phyloP scores from a whole-genome alignment of 2,797 vertebrate species.

The Tokudaia tokunoshimensis region DNA sequence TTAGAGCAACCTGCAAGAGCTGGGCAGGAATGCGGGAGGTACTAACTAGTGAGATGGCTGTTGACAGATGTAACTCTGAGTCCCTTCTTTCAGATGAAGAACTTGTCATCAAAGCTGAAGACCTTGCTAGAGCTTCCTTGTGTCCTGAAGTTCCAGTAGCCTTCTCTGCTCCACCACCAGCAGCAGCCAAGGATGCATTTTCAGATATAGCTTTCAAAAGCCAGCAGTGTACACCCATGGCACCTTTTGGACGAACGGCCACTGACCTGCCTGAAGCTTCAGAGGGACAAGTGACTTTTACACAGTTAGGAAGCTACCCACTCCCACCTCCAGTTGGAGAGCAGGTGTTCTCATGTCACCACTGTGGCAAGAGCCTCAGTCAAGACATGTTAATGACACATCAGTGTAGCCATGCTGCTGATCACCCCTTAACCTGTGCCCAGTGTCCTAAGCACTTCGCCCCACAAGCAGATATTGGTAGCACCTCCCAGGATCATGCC shows the following conservation, averaged over 20 bases:
- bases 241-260: constrained; percentile 64
- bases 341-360: constrained; percentile 86
- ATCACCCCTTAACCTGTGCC: constrained; percentile 82
- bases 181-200: constrained; percentile 73
- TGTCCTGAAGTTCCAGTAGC: constrained; percentile 67
- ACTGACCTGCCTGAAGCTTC: constrained; percentile 71
- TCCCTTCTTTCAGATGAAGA: constrained; percentile 79
- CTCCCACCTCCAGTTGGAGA: constrained; percentile 60
- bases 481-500: constrained; percentile 87
- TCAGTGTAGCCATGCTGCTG: constrained; percentile 78
- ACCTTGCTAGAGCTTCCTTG: constrained; percentile 65
- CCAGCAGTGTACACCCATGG: constrained; percentile 65
- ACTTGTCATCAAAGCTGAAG: constrained; percentile 78
- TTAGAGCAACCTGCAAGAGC: neutral
- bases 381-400: constrained; percentile 88
- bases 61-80: neutral
- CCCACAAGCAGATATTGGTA: constrained; percentile 89
- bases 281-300: constrained; percentile 77
- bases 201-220: constrained; percentile 75
- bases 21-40: neutral
- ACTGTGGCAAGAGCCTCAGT: constrained; percentile 87
- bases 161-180: constrained; percentile 54
- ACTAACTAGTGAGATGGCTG: neutral
- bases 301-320: constrained; percentile 79
- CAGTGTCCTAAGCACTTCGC: constrained; percentile 84